phyloP scores from a whole-genome alignment of 1,140 invertebrate genomes.

The Megalonaias nervosa region DNA sequence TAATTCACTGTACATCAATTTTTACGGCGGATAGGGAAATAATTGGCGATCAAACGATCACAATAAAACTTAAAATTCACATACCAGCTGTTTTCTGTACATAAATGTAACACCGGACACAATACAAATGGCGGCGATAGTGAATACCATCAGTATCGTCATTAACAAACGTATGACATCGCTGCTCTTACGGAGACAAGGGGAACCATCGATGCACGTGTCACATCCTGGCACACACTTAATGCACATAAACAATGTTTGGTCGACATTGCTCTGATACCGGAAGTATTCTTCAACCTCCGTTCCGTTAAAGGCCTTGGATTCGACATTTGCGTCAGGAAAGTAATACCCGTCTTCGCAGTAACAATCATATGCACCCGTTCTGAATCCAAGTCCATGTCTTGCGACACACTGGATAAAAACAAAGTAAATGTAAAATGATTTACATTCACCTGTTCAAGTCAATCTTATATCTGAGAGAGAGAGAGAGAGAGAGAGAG shows the following conservation, averaged over 20 bases:
- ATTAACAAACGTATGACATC: conserved; percentile 86
- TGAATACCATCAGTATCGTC: conserved; percentile 84
- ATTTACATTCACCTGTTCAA: no score
- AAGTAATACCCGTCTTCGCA: conserved; percentile 85
- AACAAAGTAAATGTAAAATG: not conserved
- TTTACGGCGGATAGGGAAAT: no score
- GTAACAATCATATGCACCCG: conserved; percentile 84
- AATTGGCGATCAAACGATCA: no score
- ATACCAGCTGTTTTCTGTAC: conserved; percentile 72
- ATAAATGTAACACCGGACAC: conserved; percentile 85
- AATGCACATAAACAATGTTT: conserved; percentile 74
- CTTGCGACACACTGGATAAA: conserved; percentile 73
- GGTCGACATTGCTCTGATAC: conserved; percentile 73
- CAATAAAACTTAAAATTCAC: not conserved
- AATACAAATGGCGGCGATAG: conserved; percentile 83
- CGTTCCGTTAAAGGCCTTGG: conserved; percentile 82
- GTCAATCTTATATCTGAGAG: no score
- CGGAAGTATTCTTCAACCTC: conserved; percentile 81
- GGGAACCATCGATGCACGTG: conserved; percentile 81
- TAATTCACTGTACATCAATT: no score
- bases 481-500: no score
- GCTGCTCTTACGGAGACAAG: conserved; percentile 87
- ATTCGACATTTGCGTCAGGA: conserved; percentile 73
- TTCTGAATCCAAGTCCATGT: conserved; percentile 78
- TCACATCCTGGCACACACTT: conserved; percentile 85